These are phyloP conservation scores for Nycticorax nycticorax DNA, from an alignment of 2,113 vertebrate genomes.

Conservation along the genomic window DNA sequence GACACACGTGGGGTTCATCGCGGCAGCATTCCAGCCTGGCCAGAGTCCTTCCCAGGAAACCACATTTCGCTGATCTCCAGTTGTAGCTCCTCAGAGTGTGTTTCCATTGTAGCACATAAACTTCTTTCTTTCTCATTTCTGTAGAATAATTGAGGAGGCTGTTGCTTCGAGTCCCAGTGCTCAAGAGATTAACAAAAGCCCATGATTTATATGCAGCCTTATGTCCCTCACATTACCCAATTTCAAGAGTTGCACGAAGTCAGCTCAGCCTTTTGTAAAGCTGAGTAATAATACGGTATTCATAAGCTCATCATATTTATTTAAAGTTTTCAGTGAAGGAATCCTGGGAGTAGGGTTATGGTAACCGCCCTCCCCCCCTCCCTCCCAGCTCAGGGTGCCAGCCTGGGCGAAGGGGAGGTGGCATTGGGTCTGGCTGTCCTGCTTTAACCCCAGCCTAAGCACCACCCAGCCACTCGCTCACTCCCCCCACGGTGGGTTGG, in stretches of 20 bases:
- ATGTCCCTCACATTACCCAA: background rate
- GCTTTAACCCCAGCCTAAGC: too few relatives aligned
- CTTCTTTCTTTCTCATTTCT: background rate
- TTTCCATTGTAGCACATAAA: background rate
- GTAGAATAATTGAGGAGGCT: background rate
- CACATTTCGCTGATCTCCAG: background rate
- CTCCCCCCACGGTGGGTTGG: too few relatives aligned
- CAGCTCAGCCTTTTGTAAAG: too few relatives aligned
- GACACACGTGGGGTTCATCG: background rate
- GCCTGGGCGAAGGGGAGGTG: background rate
- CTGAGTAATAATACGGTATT: background rate
- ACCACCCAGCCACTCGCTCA: too few relatives aligned
- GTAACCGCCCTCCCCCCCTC: too few relatives aligned
- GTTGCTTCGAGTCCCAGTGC: background rate
- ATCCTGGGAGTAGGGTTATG: accelerated
- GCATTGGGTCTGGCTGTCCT: background rate
- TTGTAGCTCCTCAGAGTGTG: background rate
- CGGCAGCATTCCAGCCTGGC: background rate
- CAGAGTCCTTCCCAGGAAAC: background rate
- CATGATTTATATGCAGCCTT: background rate
- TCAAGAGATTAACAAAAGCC: background rate
- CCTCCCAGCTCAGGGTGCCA: background rate
- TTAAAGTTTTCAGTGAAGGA: background rate
- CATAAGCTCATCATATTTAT: accelerated
- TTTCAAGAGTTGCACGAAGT: background rate